Evolutionary conservation across 2,888 invertebrate species (phyloP).

Genomic region (Noctuana brunneofusca): DNA sequence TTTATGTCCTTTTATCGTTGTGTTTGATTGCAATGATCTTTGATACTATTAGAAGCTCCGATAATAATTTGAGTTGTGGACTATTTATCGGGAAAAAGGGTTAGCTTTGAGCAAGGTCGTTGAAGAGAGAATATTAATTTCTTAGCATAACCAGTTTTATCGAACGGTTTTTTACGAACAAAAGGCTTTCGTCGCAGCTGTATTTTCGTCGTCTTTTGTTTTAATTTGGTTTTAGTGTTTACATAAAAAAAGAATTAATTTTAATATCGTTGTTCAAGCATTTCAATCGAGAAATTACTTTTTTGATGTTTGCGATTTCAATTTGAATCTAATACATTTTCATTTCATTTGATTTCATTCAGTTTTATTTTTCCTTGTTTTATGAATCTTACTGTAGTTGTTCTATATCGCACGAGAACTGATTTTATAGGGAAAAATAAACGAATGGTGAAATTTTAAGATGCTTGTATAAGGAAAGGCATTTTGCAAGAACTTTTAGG

Average conservation of each 20-base stretch:
- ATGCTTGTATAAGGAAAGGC: not conserved
- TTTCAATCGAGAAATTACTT: not conserved
- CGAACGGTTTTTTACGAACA: conserved; percentile 16
- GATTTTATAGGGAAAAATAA: not conserved
- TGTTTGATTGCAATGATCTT: too few species aligned
- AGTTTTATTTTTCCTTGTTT: not conserved
- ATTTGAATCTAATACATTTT: not conserved
- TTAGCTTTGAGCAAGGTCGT: conserved; percentile 6
- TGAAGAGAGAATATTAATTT: conserved; percentile 21
- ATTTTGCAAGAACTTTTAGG: conserved; percentile 8
- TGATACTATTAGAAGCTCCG: not conserved
- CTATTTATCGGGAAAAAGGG: conserved; percentile 3
- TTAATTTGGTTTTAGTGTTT: not conserved
- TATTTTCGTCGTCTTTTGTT: conserved; percentile 11
- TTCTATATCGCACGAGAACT: not conserved
- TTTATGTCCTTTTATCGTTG: too few species aligned
- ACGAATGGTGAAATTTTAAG: conserved; percentile 1
- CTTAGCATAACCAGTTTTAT: conserved; percentile 14
- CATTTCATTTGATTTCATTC: too few species aligned
- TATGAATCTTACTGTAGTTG: not conserved
- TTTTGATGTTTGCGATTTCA: not conserved
- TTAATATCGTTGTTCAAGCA: not conserved
- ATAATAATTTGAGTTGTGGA: conserved; percentile 6
- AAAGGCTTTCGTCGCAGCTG: conserved; percentile 3
- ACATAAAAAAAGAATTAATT: not conserved